These are phyloP conservation scores for Stramonita haemastoma DNA, from an alignment of 2,888 invertebrate species.

Conservation along the genomic window DNA sequence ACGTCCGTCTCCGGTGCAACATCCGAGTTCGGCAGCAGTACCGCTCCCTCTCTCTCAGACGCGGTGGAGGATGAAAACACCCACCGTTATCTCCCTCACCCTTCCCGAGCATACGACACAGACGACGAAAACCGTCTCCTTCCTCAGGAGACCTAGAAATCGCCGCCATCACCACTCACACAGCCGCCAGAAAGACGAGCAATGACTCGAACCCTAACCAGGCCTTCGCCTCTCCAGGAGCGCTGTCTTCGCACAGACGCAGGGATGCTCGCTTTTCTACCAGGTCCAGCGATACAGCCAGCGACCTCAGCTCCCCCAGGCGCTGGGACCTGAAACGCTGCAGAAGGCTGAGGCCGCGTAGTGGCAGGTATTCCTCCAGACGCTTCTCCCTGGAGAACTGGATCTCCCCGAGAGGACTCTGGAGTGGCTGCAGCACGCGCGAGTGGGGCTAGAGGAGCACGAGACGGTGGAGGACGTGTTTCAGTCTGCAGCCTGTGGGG, in stretches of 20 bases:
- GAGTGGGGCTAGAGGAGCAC: slow-evolving; percentile 4
- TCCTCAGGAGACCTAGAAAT: slow-evolving; percentile 38
- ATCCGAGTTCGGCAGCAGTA: slow-evolving; percentile 20
- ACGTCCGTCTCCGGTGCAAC: background rate
- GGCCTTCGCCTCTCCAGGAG: background rate
- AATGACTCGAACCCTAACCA: background rate
- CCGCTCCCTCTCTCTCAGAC: background rate
- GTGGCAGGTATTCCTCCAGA: background rate
- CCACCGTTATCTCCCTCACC: background rate
- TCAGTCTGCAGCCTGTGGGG: slow-evolving; percentile 16
- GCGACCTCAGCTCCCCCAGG: background rate
- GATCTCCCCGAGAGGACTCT: slow-evolving; percentile 19
- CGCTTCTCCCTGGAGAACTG: slow-evolving; percentile 20
- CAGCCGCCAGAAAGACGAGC: background rate
- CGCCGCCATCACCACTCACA: background rate
- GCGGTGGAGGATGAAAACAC: background rate
- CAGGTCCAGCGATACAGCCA: background rate
- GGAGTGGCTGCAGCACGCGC: slow-evolving; percentile 23
- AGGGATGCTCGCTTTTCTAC: background rate
- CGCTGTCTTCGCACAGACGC: background rate
- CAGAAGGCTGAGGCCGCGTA: background rate
- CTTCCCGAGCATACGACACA: background rate
- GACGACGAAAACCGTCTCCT: background rate
- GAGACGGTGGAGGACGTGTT: slow-evolving; percentile 32
- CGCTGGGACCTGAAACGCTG: background rate